These are phyloP conservation scores for Anguilla pacifica DNA, from an alignment of 2,797 vertebrate genomes.

Conservation along the genomic window DNA sequence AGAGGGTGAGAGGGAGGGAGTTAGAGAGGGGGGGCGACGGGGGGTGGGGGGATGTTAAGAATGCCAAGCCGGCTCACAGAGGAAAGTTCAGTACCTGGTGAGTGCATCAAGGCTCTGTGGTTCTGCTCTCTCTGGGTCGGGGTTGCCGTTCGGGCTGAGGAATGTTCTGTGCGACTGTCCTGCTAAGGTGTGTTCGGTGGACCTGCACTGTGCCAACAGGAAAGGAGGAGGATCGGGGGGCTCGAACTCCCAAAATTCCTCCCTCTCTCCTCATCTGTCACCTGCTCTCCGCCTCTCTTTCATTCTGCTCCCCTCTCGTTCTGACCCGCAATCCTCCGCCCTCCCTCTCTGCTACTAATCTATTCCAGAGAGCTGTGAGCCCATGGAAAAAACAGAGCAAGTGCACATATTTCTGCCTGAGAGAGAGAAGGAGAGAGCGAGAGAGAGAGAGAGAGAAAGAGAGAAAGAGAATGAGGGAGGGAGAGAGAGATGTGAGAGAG, in stretches of 20 bases:
- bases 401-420: conserved; percentile 72
- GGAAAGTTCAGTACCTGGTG: conserved; percentile 41
- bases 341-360: conserved; percentile 63
- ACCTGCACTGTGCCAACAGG: neutral
- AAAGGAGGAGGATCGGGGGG: neutral
- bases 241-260: conserved; percentile 29
- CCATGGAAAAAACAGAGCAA: conserved; percentile 73
- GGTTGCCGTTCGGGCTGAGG: neutral
- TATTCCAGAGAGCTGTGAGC: conserved; percentile 71
- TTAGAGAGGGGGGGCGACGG: conserved; percentile 24
- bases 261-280: conserved; percentile 22
- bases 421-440: conserved; percentile 48
- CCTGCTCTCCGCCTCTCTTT: conserved; percentile 41
- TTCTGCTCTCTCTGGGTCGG: conserved; percentile 41
- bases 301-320: conserved; percentile 54
- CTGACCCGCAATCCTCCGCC: conserved; percentile 40
- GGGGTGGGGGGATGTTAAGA: conserved; percentile 51
- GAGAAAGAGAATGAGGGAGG: conserved; percentile 45
- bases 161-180: conserved; percentile 42
- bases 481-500: conserved; percentile 44
- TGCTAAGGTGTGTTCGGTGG: conserved; percentile 42
- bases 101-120: conserved; percentile 59
- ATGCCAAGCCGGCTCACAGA: conserved; percentile 30
- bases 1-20: conserved; percentile 44
- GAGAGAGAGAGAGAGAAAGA: conserved; percentile 8